These are phyloP conservation scores for Apogon hyalosoma DNA, from an alignment of 2,797 vertebrate species.

Conservation along the genomic window DNA sequence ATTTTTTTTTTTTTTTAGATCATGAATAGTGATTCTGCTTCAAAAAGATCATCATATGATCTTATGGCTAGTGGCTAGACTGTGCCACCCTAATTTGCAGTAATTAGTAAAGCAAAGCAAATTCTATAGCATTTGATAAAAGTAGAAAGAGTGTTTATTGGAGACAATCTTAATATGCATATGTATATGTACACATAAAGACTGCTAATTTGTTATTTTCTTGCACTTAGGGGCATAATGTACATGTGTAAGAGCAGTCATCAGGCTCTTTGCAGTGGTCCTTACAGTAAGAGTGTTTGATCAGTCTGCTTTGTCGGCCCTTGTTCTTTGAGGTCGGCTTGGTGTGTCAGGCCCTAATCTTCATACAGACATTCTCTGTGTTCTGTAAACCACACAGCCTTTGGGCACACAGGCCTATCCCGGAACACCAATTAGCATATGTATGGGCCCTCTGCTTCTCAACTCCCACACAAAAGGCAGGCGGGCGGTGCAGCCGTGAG, in stretches of 20 bases:
- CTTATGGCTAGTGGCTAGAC: no score
- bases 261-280: slow-evolving; percentile 8
- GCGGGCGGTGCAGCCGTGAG: slow-evolving; percentile 74
- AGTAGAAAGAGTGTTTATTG: no score
- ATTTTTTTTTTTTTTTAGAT: no score
- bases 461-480: slow-evolving; percentile 80
- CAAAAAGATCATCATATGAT: no score
- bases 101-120: no score
- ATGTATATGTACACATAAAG: slow-evolving; percentile 9
- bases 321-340: slow-evolving; percentile 58
- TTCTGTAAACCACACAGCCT: slow-evolving; percentile 71
- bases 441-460: slow-evolving; percentile 83
- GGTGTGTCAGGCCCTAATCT: slow-evolving; percentile 72
- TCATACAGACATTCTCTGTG: slow-evolving; percentile 77
- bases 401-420: slow-evolving; percentile 67
- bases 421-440: slow-evolving; percentile 84
- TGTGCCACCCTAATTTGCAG: no score
- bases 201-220: slow-evolving; percentile 33
- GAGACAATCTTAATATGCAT: no score
- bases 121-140: no score
- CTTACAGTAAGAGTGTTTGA: slow-evolving; percentile 58
- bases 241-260: slow-evolving; percentile 19
- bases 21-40: no score
- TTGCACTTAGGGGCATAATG: neutral
- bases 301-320: slow-evolving; percentile 57